These are phyloP conservation scores for Fulica atra DNA, from an alignment of 2,113 vertebrate genomes.

Conservation along the genomic window DNA sequence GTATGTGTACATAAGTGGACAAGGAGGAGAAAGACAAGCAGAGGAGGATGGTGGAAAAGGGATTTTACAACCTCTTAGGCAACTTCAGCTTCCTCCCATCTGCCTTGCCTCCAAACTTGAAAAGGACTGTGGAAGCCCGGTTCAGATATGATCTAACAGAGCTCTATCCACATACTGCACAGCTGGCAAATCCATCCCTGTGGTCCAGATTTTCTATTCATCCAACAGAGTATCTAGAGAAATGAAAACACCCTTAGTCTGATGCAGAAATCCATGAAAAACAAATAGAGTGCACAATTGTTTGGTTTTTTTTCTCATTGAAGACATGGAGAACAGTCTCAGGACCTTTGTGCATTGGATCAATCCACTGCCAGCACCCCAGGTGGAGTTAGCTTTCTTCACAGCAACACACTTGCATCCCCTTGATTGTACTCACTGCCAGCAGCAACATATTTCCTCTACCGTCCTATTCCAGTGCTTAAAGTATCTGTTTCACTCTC, in stretches of 20 bases:
- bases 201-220: not conserved
- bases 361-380: not conserved
- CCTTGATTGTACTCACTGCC: not conserved
- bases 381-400: not conserved
- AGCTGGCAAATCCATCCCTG: not conserved
- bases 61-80: not conserved
- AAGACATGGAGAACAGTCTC: not conserved
- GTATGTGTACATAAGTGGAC: not conserved
- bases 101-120: not conserved
- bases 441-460: not conserved
- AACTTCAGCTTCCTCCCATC: not conserved
- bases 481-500: not conserved
- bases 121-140: not conserved
- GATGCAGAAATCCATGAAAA: not conserved
- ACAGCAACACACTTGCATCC: not conserved
- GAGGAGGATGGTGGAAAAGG: not conserved
- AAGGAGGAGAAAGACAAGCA: not conserved
- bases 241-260: not conserved
- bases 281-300: not conserved
- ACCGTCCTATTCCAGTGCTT: not conserved
- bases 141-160: not conserved
- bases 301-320: not conserved
- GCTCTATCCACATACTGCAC: accelerated
- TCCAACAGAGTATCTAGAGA: not conserved
- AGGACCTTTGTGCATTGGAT: not conserved